These are phyloP conservation scores for Tauraco hartlaubi DNA, from an alignment of 2,797 vertebrate species.

Conservation along the genomic window DNA sequence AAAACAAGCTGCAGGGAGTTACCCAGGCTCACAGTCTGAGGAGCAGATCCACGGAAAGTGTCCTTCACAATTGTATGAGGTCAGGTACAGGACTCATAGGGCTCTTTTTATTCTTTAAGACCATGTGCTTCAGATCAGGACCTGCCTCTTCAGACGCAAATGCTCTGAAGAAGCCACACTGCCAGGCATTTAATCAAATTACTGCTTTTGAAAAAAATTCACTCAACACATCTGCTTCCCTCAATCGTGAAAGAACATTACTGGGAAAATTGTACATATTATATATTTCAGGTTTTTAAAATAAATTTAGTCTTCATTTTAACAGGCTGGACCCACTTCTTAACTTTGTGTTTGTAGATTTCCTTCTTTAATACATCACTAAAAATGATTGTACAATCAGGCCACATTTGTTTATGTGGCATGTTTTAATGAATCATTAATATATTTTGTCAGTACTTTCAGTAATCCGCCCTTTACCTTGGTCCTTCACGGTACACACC, in stretches of 20 bases:
- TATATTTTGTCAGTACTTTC: slow-evolving; percentile 30
- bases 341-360: neutral
- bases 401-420: slow-evolving; percentile 25
- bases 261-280: neutral
- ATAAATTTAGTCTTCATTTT: neutral
- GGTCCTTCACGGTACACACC: slow-evolving; percentile 18
- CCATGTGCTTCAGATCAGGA: neutral
- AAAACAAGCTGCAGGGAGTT: neutral
- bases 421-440: slow-evolving; percentile 64
- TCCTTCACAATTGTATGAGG: neutral
- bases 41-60: neutral
- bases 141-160: neutral
- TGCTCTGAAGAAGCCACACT: neutral
- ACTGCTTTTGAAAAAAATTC: neutral
- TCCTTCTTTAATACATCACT: neutral
- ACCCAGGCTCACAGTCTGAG: neutral
- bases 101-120: neutral
- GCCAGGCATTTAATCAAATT: neutral
- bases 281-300: neutral
- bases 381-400: neutral
- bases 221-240: neutral
- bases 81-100: neutral
- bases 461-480: slow-evolving; percentile 43
- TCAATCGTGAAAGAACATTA: neutral
- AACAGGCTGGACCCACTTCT: neutral